Percentiles rank a stretch among this genome's conserved stretches.
Evolutionary conservation across 1,140 invertebrate species (phyloP).

Genomic region (Saccostrea echinata): DNA sequence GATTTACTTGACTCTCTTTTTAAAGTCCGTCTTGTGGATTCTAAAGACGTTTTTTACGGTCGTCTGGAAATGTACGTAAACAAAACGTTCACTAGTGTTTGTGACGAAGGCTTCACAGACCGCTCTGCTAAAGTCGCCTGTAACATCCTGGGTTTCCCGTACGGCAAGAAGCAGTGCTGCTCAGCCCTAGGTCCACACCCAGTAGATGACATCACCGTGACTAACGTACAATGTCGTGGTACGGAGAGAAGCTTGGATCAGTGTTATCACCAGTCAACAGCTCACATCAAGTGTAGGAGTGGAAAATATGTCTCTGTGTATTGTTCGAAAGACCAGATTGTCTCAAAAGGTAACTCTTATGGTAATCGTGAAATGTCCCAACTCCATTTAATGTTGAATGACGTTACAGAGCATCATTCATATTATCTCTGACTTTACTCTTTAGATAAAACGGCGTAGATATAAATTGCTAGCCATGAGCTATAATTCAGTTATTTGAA

Average conservation of each 20-base stretch:
- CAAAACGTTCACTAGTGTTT: conserved; percentile 63
- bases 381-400: too few species aligned
- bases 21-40: conserved; percentile 63
- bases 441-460: too few species aligned
- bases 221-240: conserved; percentile 61
- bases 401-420: too few species aligned
- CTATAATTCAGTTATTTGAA: conserved; percentile 15
- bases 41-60: conserved; percentile 59
- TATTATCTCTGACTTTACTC: too few species aligned
- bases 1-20: background rate
- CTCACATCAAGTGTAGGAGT: conserved; percentile 50
- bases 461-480: too few species aligned
- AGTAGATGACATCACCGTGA: conserved; percentile 53
- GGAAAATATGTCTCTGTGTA: conserved; percentile 67
- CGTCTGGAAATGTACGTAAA: conserved; percentile 66
- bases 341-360: conserved; percentile 45
- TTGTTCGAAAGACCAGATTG: conserved; percentile 60
- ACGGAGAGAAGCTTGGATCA: conserved; percentile 55
- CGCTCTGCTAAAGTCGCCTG: conserved; percentile 65
- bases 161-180: conserved; percentile 63
- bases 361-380: background rate
- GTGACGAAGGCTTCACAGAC: conserved; percentile 65
- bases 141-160: conserved; percentile 56
- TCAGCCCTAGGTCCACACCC: conserved; percentile 58
- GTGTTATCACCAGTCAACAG: conserved; percentile 47